Evolutionary conservation across 2,113 vertebrate species (phyloP), one percentile per base, ranked within the genome.

Genomic region (Catharus bicknelli): DNA sequence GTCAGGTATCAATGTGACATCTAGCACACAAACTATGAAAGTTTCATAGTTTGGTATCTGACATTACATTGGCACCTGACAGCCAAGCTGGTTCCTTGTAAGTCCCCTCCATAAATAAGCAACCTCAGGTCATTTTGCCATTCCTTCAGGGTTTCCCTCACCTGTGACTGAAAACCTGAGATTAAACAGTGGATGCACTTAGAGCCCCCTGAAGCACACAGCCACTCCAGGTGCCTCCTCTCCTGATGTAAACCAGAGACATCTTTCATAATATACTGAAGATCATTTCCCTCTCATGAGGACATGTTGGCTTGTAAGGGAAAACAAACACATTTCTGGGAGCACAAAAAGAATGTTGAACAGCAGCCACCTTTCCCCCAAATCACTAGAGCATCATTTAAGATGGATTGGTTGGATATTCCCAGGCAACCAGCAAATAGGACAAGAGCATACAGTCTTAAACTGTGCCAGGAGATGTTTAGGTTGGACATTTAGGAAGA

Each of bases 381-480:
- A 3, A 64, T 54, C 40, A 53, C 36, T 7, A 86, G 34, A 43
- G 10, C 22, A 50, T 6, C 16, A 29, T 22, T 90, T 78, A 22
- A 45, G 36, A 78, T 27, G 11, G 13, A 77, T 19, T 38, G 34
- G 27, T 3, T 77, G 30, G 48, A 36, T 59, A 86, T 27, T 59
- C 32, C 14, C 62, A 86, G 38, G 54, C 13, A 68, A 59, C 5
- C 26, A 76, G 32, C 70, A 59, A 4, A 4, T 0, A 43, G 70
- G 30, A 51, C 51, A 51, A 43, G 53, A 86, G 38, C 5, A 68
- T 36, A 50, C 16, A 10, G 7, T 17, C 36, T 27, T 3, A 45
- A 76, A 11, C 53, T 68, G 32, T 0, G 0, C 17, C 26, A 59
- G 43, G 30, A 13, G 26, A 43, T 0, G 13, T 26, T 58, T 21